Conservation (phyloP, 2,113 vertebrate genomes). For the Lepidothrix coronata region DNA sequence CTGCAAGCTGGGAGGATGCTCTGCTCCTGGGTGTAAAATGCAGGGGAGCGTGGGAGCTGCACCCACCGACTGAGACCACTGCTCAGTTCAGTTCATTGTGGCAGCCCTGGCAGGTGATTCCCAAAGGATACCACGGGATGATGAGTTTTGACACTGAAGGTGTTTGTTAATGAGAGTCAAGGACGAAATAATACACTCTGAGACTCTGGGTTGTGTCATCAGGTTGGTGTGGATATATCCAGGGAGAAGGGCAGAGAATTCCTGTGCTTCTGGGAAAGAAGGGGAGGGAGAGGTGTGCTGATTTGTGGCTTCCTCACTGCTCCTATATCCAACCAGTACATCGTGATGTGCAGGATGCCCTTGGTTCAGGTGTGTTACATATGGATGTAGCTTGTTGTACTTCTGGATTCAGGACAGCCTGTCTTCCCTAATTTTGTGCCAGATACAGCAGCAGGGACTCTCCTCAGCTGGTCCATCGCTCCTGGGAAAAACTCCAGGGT, state of each 20-base stretch:
- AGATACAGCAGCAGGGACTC: not conserved
- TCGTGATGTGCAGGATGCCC: too few relatives aligned
- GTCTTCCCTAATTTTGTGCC: not conserved
- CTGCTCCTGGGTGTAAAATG: not conserved
- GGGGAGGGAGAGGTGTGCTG: not conserved
- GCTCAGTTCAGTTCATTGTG: not conserved
- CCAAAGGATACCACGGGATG: not conserved
- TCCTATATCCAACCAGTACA: rapidly evolving
- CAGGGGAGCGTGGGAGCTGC: not conserved
- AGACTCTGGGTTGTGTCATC: not conserved
- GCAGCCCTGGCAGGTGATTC: not conserved
- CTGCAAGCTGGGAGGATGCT: not conserved
- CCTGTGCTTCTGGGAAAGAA: not conserved
- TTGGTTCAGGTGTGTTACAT: not conserved
- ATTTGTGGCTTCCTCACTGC: not conserved
- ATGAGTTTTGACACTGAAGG: not conserved
- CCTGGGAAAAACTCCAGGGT: rapidly evolving
- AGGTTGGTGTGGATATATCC: not conserved
- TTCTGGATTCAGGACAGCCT: not conserved
- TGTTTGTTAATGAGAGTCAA: not conserved
- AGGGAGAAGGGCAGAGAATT: not conserved
- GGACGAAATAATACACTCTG: not conserved
- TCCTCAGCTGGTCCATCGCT: not conserved
- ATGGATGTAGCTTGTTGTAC: not conserved
- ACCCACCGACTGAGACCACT: not conserved